phyloP scores from a whole-genome alignment of 1,140 invertebrate genomes.

The fruit fly (Drosophila melanogaster) region Release_6_plus_ISO1_MT NT_033779.5:20225501-20226000 shows the following conservation, averaged over 20 bases:
- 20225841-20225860: too few species aligned
- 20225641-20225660: too few species aligned
- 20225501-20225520: constrained; percentile 16
- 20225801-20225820: too few species aligned
- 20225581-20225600: constrained; percentile 29
- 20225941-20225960: constrained; percentile 3
- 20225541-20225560: neutral
- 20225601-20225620: constrained; percentile 4
- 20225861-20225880: too few species aligned
- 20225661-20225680: too few species aligned
- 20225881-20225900: neutral
- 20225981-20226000: constrained; percentile 50
- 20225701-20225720: too few species aligned
- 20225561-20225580: constrained; percentile 19
- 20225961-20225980: constrained; percentile 44
- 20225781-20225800: too few species aligned
- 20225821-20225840: too few species aligned
- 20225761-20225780: too few species aligned
- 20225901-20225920: neutral
- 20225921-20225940: neutral
- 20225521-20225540: neutral
- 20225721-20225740: too few species aligned
- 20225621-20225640: neutral
- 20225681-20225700: too few species aligned
- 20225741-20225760: too few species aligned